phyloP scores from a whole-genome alignment of 1,140 invertebrate genomes.

The Listronotus bonariensis region DNA sequence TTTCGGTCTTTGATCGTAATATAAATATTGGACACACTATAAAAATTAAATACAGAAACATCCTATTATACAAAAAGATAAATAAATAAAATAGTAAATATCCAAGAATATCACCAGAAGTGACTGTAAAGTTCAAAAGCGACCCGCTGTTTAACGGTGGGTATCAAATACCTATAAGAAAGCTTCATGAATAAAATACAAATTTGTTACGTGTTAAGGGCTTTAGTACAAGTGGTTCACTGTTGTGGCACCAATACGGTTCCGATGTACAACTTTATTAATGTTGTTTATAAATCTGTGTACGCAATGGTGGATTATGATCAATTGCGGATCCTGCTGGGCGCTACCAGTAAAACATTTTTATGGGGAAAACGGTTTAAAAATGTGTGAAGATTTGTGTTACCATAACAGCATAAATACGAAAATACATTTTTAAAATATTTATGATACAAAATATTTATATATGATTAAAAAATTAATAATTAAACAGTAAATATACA shows the following conservation, averaged over 20 bases:
- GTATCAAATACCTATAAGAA: constrained; percentile 44
- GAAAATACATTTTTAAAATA: no score
- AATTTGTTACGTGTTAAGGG: constrained; percentile 45
- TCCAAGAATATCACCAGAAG: constrained; percentile 19
- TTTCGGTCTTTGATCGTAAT: no score
- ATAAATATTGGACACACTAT: no score
- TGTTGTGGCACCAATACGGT: constrained; percentile 24
- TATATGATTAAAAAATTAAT: no score
- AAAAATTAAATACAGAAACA: no score
- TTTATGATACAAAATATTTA: no score
- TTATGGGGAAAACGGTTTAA: constrained; percentile 24
- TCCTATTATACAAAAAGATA: constrained; percentile 18
- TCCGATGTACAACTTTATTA: constrained; percentile 40
- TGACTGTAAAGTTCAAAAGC: constrained; percentile 24
- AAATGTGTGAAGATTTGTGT: constrained; percentile 17
- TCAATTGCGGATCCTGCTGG: constrained; percentile 24
- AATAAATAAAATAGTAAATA: constrained; percentile 34
- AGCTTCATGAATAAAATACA: constrained; percentile 47
- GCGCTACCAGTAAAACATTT: constrained; percentile 41
- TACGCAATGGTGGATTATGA: constrained; percentile 31
- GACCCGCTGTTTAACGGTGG: constrained; percentile 34
- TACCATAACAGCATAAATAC: no score
- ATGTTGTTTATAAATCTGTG: constrained; percentile 42
- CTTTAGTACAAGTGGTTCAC: constrained; percentile 25
- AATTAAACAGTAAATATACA: no score